A percentile compares a stretch with the other conserved stretches of the same genome.
phyloP scores from a whole-genome alignment of 2,888 invertebrate genomes.

The Amiota mariae region DNA sequence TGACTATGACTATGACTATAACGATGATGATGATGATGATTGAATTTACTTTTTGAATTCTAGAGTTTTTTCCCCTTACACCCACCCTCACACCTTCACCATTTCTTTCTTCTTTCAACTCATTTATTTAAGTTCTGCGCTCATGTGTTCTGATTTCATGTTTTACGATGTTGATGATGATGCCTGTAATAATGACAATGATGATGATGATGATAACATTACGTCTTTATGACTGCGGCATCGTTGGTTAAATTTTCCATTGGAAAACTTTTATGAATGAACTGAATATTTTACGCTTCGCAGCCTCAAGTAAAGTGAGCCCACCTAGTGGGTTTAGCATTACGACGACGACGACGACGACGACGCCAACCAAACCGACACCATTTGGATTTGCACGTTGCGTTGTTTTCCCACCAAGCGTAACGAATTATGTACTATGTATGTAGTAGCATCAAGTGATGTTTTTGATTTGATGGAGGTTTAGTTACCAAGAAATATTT shows the following conservation, averaged over 20 bases:
- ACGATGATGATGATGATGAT: not conserved
- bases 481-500: not conserved
- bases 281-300: slow-evolving; percentile 59
- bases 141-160: too few relatives aligned
- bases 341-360: slow-evolving; percentile 12
- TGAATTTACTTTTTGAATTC: slow-evolving; percentile 10
- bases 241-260: slow-evolving; percentile 10
- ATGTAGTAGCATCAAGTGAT: not conserved
- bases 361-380: not conserved
- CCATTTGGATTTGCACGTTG: too few relatives aligned
- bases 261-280: slow-evolving; percentile 57
- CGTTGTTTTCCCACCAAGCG: slow-evolving; percentile 50
- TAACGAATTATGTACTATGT: slow-evolving; percentile 57
- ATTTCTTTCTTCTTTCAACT: not conserved
- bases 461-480: slow-evolving; percentile 10
- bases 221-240: not conserved
- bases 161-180: too few relatives aligned
- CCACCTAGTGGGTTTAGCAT: slow-evolving; percentile 25
- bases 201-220: not conserved
- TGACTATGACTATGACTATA: too few relatives aligned
- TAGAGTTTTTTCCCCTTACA: not conserved
- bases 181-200: too few relatives aligned
- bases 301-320: slow-evolving; percentile 18
- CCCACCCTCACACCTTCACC: not conserved
- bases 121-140: slow-evolving; percentile 5